A percentile compares a stretch with the other conserved stretches of the same genome.
Evolutionary conservation across 2,888 invertebrate species (phyloP).

Genomic region (Amphiduros pacificus): DNA sequence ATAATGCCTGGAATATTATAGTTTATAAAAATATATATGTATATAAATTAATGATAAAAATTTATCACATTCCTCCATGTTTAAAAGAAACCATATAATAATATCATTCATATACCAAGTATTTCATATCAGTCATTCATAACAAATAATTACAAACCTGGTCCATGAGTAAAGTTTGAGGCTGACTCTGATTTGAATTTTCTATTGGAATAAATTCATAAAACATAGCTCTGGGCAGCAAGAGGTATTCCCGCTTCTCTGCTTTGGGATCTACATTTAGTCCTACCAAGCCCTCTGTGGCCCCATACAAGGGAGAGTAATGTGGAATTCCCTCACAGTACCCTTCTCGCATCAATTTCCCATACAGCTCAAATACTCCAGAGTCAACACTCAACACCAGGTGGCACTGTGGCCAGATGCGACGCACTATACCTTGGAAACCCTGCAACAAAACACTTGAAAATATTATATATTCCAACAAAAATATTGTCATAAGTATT

Average conservation of each 20-base stretch:
- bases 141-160: conserved; percentile 35
- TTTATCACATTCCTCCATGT: no score
- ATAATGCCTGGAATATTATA: no score
- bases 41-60: no score
- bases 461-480: no score
- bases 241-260: conserved; percentile 37
- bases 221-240: conserved; percentile 50
- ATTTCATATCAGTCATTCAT: neutral
- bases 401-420: conserved; percentile 48
- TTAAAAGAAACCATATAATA: no score
- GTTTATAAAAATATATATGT: no score
- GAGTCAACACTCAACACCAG: conserved; percentile 44
- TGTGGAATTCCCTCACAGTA: conserved; percentile 38
- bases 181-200: conserved; percentile 42
- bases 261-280: conserved; percentile 31
- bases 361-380: conserved; percentile 51
- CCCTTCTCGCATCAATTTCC: conserved; percentile 14
- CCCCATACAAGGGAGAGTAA: conserved; percentile 54
- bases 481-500: no score
- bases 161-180: conserved; percentile 45
- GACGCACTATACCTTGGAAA: conserved; percentile 37
- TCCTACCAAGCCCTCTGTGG: conserved; percentile 48
- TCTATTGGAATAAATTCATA: conserved; percentile 54
- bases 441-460: no score
- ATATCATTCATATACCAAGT: no score